Percentiles rank a stretch among this genome's conserved stretches.
These are phyloP conservation scores for Conops quadrifasciatus DNA, from an alignment of 2,888 invertebrate genomes.

Conservation along the genomic window DNA sequence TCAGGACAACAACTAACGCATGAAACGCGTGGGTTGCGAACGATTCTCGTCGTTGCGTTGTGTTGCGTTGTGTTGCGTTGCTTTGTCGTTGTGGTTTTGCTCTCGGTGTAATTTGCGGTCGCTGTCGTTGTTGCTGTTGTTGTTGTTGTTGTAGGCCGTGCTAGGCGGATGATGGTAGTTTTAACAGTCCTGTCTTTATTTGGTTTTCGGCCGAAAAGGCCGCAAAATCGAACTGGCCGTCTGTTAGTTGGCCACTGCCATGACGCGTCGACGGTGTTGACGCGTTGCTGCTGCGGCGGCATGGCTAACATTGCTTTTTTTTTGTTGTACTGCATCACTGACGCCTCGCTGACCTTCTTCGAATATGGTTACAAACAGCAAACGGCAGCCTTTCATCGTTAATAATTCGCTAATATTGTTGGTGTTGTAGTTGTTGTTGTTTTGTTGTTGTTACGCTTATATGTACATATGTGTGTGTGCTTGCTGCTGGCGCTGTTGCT, in stretches of 20 bases:
- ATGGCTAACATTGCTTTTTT: background rate
- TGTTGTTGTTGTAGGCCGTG: constrained; percentile 41
- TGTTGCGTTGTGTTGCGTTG: background rate
- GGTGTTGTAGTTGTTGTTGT: too few species aligned
- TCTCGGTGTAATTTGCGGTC: constrained; percentile 22
- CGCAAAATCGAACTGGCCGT: constrained; percentile 16
- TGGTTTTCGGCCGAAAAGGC: constrained; percentile 49
- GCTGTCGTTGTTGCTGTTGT: constrained; percentile 25
- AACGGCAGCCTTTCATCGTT: constrained; percentile 11
- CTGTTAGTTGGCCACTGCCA: constrained; percentile 32
- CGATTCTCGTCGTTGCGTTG: background rate
- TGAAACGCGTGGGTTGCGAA: too few species aligned
- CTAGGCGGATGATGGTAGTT: constrained; percentile 39
- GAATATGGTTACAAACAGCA: background rate
- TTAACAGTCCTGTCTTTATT: constrained; percentile 15
- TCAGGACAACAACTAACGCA: too few species aligned
- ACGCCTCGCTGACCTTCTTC: constrained; percentile 9
- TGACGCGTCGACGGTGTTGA: constrained; percentile 11
- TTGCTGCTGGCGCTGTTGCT: background rate
- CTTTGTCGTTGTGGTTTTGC: background rate
- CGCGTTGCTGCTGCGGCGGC: background rate
- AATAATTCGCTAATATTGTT: background rate
- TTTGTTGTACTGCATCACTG: background rate
- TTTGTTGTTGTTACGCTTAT: too few species aligned
- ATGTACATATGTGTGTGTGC: too few species aligned